phyloP scores from a whole-genome alignment of 1,140 invertebrate genomes.

The Drosophila sulfurigaster region DNA sequence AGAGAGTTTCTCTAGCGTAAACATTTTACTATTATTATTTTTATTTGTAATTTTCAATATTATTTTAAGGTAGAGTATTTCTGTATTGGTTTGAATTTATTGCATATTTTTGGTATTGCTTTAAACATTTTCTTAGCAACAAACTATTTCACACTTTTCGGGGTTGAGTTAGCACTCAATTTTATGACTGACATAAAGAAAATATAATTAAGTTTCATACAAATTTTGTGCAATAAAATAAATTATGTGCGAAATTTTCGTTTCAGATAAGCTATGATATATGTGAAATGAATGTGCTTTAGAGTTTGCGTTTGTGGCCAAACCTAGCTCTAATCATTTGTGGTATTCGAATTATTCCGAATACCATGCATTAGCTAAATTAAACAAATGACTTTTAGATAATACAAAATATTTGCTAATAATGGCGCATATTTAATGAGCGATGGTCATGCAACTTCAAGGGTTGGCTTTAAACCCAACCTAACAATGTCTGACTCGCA shows the following conservation, averaged over 20 bases:
- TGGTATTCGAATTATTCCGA: background rate
- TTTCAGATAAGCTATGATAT: slow-evolving; percentile 36
- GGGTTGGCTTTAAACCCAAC: slow-evolving; percentile 38
- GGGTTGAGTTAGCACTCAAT: slow-evolving; percentile 22
- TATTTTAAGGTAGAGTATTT: background rate
- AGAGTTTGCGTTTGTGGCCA: background rate
- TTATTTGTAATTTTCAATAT: background rate
- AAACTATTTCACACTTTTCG: slow-evolving; percentile 38
- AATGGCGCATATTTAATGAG: slow-evolving; percentile 41
- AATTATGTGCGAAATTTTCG: slow-evolving; percentile 26
- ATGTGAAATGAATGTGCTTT: background rate
- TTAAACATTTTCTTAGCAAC: slow-evolving; percentile 21
- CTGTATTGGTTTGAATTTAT: background rate
- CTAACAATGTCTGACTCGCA: slow-evolving; percentile 10
- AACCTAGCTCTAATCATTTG: slow-evolving; percentile 8
- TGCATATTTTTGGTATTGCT: background rate
- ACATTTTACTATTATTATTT: background rate
- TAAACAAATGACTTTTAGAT: slow-evolving; percentile 24
- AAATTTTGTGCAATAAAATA: slow-evolving; percentile 34
- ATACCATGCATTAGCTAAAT: slow-evolving; percentile 42
- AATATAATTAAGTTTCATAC: slow-evolving; percentile 47
- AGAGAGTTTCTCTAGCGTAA: too few species aligned
- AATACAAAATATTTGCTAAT: slow-evolving; percentile 35
- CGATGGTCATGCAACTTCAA: slow-evolving; percentile 49
- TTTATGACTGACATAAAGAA: slow-evolving; percentile 28